Evolutionary conservation across 2,113 vertebrate species (phyloP), one percentile per base, ranked within the genome.

Genomic region (Xiphias gladius): DNA sequence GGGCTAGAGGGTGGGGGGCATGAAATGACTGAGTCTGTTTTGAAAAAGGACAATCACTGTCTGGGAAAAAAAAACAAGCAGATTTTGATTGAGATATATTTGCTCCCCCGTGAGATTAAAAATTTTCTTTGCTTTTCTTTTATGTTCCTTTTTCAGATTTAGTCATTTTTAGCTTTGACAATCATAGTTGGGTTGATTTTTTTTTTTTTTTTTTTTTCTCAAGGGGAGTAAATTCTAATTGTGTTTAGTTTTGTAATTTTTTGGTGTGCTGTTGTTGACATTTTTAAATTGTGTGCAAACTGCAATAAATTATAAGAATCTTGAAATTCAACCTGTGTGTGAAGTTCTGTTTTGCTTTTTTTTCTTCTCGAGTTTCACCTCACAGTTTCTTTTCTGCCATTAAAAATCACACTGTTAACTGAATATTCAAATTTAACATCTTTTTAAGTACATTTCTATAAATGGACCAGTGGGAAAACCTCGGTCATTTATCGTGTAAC

Each of bases 221-320:
- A 96, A 97, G 96, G 96, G 97, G 97, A 97, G 97, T 98, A 97
- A 98, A 97, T 98, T 98, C 96, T 97, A 97, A 97, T 96, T 97
- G 97, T 98, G 97, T 99, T 99, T 98, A 98, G 97, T 99, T 99
- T 99, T 99, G 98, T 99, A 99, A 97, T 97, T 97, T 97, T 97
- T 97, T 98, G 97, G 97, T 97, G 97, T 99, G 98, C 97, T 94
- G 95, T 96, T 98, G 97, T 97, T 99, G 97, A 97, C 94, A 97
- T 99, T 99, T 99, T 98, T 97, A 97, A 99, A 97, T 97, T 97
- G 97, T 99, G 98, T 99, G 97, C 97, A 98, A 99, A 99, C 96
- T 99, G 98, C 97, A 99, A 99, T 99, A 99, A 99, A 99, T 99
- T 98, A 98, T 98, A 97, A 97, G 97, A 97, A 97, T 96, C 94